Conservation (phyloP, 1,140 invertebrate genomes). For the Matsumurasca onukii region DNA sequence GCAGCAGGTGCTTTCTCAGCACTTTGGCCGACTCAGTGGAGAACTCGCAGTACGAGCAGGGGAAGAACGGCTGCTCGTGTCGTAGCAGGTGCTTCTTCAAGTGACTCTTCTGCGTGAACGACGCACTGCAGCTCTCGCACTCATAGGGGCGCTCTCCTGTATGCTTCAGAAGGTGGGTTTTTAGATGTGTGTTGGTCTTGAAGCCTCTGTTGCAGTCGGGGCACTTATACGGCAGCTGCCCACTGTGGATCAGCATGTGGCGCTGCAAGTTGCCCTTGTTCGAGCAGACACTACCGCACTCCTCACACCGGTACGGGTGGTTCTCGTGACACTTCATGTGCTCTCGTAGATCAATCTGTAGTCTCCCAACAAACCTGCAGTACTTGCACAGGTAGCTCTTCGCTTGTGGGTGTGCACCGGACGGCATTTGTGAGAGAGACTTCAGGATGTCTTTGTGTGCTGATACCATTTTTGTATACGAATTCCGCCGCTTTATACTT, state of each 20-base stretch:
- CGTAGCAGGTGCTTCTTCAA: background rate
- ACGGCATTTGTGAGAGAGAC: too few relatives aligned
- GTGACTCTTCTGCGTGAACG: background rate
- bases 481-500: too few relatives aligned
- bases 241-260: background rate
- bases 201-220: background rate
- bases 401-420: too few relatives aligned
- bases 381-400: background rate
- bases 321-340: background rate
- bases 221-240: background rate
- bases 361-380: background rate
- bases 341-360: background rate
- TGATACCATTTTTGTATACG: too few relatives aligned
- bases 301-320: background rate
- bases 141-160: background rate
- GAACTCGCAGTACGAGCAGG: background rate
- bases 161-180: background rate
- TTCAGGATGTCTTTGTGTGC: too few relatives aligned
- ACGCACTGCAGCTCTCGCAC: background rate
- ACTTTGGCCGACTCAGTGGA: background rate
- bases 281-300: background rate
- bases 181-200: background rate
- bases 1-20: background rate
- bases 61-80: background rate
- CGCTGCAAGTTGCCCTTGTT: background rate